These are phyloP conservation scores for Lepus oiostolus DNA, from an alignment of 2,797 vertebrate genomes.

Conservation along the genomic window DNA sequence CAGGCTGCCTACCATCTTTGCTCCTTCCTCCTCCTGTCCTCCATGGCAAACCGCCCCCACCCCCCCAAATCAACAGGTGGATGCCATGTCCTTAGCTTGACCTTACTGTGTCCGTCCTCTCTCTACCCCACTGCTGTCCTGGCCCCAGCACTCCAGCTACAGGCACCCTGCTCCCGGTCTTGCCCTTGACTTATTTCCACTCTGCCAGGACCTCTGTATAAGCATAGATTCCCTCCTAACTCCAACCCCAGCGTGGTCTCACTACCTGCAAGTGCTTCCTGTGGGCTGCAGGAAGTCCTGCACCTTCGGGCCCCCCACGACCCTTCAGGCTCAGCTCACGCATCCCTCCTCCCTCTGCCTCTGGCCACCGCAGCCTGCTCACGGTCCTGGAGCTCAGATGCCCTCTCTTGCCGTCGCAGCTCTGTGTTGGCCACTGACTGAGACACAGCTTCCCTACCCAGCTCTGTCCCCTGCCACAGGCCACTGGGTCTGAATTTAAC, in stretches of 20 bases:
- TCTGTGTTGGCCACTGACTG: neutral
- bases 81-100: neutral
- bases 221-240: neutral
- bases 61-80: too few species aligned
- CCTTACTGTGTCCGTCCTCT: neutral
- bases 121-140: neutral
- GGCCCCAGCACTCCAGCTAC: neutral
- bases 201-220: neutral
- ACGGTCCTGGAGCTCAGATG: neutral
- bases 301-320: rapidly evolving
- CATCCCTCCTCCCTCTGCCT: neutral
- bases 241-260: neutral
- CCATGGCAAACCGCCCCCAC: too few species aligned
- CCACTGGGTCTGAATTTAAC: neutral
- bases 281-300: neutral
- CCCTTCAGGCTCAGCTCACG: neutral
- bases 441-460: neutral
- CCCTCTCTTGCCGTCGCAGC: neutral
- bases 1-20: neutral
- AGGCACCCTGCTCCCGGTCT: neutral
- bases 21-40: neutral
- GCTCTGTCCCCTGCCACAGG: rapidly evolving
- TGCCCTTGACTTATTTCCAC: neutral
- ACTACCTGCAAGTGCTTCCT: neutral
- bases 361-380: neutral